Evolutionary conservation across 2,113 vertebrate species (phyloP).

Genomic region (Chrysochloris asiatica): DNA sequence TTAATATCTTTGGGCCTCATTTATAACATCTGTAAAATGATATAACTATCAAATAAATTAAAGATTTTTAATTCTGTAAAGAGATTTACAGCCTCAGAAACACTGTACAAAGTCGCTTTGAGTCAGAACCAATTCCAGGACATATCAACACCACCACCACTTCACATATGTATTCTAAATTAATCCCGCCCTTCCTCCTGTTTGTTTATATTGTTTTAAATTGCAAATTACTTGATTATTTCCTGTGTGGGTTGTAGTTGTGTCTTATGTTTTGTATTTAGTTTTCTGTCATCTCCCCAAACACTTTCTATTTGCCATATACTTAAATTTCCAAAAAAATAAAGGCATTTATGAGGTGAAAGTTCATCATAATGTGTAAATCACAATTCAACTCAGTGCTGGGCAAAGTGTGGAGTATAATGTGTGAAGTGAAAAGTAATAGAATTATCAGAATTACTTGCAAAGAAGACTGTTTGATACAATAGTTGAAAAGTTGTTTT

Average conservation of each 20-base stretch:
- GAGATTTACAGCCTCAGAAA: too few species aligned
- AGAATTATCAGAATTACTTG: constrained; percentile 16
- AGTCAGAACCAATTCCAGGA: too few species aligned
- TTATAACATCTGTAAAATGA: too few species aligned
- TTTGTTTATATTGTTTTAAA: constrained; percentile 52
- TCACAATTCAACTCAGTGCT: neutral
- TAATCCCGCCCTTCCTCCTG: constrained; percentile 18
- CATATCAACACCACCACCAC: too few species aligned
- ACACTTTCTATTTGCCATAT: constrained; percentile 42
- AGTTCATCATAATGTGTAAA: neutral
- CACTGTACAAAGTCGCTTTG: too few species aligned
- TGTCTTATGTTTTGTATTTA: constrained; percentile 18
- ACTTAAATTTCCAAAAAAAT: constrained; percentile 32
- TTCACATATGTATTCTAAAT: neutral
- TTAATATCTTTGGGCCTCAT: too few species aligned
- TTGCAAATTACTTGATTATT: constrained; percentile 11
- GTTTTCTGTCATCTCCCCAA: neutral
- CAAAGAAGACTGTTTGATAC: neutral
- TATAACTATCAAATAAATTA: too few species aligned
- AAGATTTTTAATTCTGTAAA: too few species aligned
- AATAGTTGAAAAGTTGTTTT: neutral
- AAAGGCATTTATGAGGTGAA: constrained; percentile 19
- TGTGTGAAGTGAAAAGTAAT: constrained; percentile 42
- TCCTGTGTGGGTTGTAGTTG: constrained; percentile 5
- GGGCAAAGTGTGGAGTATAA: neutral